These are phyloP conservation scores for Anticlea derivata DNA, from an alignment of 2,888 invertebrate genomes.

Conservation along the genomic window DNA sequence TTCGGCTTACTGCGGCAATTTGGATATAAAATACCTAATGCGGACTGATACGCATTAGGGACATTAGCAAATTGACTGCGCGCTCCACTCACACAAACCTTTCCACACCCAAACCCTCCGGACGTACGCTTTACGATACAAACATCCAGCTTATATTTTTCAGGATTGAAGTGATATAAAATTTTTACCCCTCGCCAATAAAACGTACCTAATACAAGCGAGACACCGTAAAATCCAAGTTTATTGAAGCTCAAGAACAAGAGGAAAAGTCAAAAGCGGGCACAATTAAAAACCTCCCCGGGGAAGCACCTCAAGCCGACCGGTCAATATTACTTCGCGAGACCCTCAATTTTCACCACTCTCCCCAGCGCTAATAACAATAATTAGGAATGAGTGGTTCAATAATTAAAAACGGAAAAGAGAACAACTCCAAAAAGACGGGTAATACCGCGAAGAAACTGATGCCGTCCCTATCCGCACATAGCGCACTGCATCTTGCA, in stretches of 20 bases:
- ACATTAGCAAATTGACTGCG: constrained; percentile 75
- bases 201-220: constrained; percentile 64
- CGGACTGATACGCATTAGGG: constrained; percentile 72
- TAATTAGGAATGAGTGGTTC: constrained; percentile 85
- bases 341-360: constrained; percentile 83
- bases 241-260: constrained; percentile 80
- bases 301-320: constrained; percentile 69
- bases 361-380: constrained; percentile 83
- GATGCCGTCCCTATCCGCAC: constrained; percentile 49
- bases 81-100: constrained; percentile 21
- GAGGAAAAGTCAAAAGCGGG: constrained; percentile 77
- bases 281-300: constrained; percentile 80
- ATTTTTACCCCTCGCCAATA: constrained; percentile 55
- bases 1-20: constrained; percentile 73
- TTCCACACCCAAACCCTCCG: constrained; percentile 10
- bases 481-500: constrained; percentile 41
- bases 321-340: constrained; percentile 79
- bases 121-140: constrained; percentile 23
- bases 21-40: constrained; percentile 77
- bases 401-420: constrained; percentile 85
- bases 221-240: constrained; percentile 74
- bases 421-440: constrained; percentile 77
- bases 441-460: constrained; percentile 55
- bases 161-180: constrained; percentile 43
- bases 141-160: constrained; percentile 29